These are phyloP conservation scores for Tragelaphus strepsiceros DNA, from an alignment of 2,113 vertebrate genomes.

Conservation along the genomic window DNA sequence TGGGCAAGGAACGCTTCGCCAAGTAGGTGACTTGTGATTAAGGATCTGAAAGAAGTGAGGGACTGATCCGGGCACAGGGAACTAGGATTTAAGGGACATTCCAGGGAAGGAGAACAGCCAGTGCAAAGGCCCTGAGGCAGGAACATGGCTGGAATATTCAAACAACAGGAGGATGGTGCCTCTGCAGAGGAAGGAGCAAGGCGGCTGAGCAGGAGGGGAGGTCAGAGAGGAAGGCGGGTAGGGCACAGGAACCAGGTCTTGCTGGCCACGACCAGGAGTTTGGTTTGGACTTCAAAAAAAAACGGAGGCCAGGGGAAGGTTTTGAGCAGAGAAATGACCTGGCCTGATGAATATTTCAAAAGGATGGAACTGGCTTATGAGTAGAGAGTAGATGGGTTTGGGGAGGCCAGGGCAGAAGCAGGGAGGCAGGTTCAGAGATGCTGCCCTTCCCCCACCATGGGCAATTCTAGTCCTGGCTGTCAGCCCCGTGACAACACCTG, in stretches of 20 bases:
- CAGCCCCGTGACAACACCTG: neutral
- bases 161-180: neutral
- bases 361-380: neutral
- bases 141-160: accelerated
- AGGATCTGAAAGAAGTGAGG: neutral
- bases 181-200: neutral
- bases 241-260: no score
- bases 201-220: accelerated
- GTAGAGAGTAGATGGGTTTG: accelerated
- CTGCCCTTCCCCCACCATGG: neutral
- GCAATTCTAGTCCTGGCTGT: accelerated
- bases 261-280: neutral
- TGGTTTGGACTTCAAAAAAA: neutral
- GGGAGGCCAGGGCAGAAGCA: neutral
- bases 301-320: neutral
- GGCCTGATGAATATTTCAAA: neutral
- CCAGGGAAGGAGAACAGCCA: neutral
- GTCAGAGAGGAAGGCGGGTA: neutral
- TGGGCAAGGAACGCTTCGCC: neutral
- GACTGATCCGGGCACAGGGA: neutral
- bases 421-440: accelerated
- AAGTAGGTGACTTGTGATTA: neutral
- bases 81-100: accelerated
- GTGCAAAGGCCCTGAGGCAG: neutral
- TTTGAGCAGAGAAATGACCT: neutral